A percentile compares a stretch with the other conserved stretches of the same genome.
phyloP scores from a whole-genome alignment of 37 sponge, comb jelly and placozoan genomes.

The Aphrocallistes beatrix region DNA sequence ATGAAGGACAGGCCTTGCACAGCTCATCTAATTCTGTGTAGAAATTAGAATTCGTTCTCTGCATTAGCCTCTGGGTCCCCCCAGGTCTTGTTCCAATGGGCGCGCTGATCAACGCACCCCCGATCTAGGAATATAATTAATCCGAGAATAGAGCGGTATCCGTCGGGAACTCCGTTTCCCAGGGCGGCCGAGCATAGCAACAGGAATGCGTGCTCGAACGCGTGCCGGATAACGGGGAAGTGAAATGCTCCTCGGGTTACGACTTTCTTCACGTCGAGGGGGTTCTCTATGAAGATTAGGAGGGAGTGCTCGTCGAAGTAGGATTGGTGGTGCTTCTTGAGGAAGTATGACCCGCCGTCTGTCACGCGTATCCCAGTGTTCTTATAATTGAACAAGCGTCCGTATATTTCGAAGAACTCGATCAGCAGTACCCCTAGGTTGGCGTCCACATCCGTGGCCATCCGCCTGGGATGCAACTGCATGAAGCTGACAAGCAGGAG shows the following conservation, averaged over 20 bases:
- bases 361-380: constrained; percentile 58
- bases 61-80: neutral
- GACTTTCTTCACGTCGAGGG: constrained; percentile 34
- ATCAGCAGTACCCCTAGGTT: constrained; percentile 88
- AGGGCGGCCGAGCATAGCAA: constrained; percentile 43
- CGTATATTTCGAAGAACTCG: constrained; percentile 96
- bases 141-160: neutral
- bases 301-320: constrained; percentile 18
- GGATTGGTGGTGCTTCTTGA: constrained; percentile 30
- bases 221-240: constrained; percentile 47
- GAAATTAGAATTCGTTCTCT: neutral
- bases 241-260: constrained; percentile 63
- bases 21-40: neutral
- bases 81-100: neutral
- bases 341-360: constrained; percentile 74
- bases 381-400: constrained; percentile 75
- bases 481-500: constrained; percentile 81
- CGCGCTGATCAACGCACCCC: neutral
- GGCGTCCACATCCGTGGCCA: constrained; percentile 39
- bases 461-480: constrained; percentile 67
- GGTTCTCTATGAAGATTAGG: constrained; percentile 38
- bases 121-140: constrained; percentile 4
- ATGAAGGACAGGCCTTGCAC: neutral
- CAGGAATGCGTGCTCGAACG: constrained; percentile 77
- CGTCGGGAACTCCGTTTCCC: neutral